These are phyloP conservation scores for Cheirogaleus medius DNA, from an alignment of 2,113 vertebrate genomes.

Conservation along the genomic window DNA sequence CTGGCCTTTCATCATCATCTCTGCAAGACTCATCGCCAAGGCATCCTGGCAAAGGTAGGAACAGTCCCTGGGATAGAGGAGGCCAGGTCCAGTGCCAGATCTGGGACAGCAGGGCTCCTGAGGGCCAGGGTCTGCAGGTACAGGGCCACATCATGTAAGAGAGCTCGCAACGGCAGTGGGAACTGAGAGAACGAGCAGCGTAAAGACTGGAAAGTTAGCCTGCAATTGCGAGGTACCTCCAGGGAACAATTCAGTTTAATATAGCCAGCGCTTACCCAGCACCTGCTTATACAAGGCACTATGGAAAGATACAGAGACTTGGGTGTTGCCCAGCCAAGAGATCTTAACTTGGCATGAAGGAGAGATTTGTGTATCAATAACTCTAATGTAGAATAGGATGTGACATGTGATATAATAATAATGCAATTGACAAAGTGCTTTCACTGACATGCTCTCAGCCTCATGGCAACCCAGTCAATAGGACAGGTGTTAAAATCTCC, in stretches of 20 bases:
- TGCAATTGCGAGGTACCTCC: constrained; percentile 16
- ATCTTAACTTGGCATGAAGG: not conserved
- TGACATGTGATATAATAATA: not conserved
- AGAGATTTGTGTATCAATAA: not conserved
- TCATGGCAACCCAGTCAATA: not conserved
- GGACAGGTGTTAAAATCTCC: not conserved
- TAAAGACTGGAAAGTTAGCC: not conserved
- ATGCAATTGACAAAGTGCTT: not conserved
- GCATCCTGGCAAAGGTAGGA: constrained; percentile 89
- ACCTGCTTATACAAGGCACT: constrained; percentile 12
- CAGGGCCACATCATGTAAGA: not conserved
- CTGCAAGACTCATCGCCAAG: constrained; percentile 89
- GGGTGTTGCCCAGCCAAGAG: not conserved
- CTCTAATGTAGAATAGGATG: not conserved
- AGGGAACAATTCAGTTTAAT: constrained; percentile 65
- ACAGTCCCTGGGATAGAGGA: not conserved
- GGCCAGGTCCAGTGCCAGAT: not conserved
- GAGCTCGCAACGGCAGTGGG: not conserved
- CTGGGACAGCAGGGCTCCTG: not conserved
- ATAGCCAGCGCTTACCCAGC: constrained; percentile 18
- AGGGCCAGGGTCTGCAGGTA: not conserved
- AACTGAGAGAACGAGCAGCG: not conserved
- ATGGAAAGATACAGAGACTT: constrained; percentile 55
- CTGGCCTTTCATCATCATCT: constrained; percentile 89
- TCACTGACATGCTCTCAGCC: not conserved